Conservation (phyloP, 1,140 invertebrate species). For the Drosophila melanogaster region DNA sequence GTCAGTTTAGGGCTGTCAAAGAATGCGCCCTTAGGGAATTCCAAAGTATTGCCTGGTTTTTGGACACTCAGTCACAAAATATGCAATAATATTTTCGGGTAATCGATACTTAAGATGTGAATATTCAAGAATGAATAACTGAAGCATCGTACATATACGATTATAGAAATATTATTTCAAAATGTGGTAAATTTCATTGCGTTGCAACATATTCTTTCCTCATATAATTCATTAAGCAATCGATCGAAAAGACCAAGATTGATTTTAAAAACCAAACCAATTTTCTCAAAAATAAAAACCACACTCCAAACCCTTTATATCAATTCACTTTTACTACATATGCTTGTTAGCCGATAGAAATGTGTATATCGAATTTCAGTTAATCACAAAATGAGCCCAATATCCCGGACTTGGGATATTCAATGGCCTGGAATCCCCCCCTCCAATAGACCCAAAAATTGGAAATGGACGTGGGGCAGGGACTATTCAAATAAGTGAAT, state of each 20-base stretch:
- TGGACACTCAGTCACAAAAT: background rate
- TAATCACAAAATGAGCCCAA: constrained; percentile 49
- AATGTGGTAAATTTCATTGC: background rate
- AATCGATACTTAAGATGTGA: background rate
- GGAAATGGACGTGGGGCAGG: constrained; percentile 27
- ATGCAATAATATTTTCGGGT: background rate
- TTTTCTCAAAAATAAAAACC: background rate
- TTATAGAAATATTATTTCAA: background rate
- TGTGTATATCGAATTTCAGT: constrained; percentile 50
- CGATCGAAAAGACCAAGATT: background rate
- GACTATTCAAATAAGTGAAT: constrained; percentile 57
- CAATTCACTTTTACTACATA: constrained; percentile 18
- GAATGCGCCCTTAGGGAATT: constrained; percentile 2
- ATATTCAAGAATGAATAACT: background rate
- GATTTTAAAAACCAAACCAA: background rate
- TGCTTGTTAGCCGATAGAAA: constrained; percentile 31
- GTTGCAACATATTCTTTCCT: too few relatives aligned
- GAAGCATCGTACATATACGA: too few relatives aligned
- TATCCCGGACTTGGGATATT: constrained; percentile 22
- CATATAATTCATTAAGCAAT: background rate
- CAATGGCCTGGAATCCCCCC: constrained; percentile 31
- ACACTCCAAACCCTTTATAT: background rate
- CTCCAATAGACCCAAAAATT: constrained; percentile 15
- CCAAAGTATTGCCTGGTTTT: background rate
- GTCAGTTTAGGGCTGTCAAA: constrained; percentile 19